Evolutionary conservation across 2,113 vertebrate species (phyloP).

Genomic region (Sturnira hondurensis): DNA sequence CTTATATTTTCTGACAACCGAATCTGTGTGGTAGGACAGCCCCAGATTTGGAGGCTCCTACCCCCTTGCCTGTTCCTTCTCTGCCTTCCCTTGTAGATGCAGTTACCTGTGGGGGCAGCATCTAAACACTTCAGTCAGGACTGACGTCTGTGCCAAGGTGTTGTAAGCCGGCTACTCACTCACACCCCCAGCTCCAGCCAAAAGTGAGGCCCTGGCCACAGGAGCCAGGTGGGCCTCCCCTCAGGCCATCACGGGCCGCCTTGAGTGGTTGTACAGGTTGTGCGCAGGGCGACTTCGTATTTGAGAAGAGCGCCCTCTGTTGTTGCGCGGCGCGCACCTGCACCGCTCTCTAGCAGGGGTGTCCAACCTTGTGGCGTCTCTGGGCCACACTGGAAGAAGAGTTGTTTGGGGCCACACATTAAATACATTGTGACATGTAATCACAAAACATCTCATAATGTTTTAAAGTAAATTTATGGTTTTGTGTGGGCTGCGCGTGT

Average conservation of each 20-base stretch:
- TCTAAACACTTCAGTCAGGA: neutral
- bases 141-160: neutral
- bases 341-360: too few species aligned
- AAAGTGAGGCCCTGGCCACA: neutral
- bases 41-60: neutral
- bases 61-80: neutral
- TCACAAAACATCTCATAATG: too few species aligned
- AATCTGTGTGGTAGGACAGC: neutral
- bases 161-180: neutral
- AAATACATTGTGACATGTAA: too few species aligned
- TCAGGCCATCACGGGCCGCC: neutral
- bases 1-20: neutral
- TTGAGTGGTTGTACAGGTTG: neutral
- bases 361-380: too few species aligned
- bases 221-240: neutral
- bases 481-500: too few species aligned
- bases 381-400: too few species aligned
- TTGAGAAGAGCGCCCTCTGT: neutral
- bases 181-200: neutral
- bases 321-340: neutral
- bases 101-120: too few species aligned
- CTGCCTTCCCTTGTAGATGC: neutral
- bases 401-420: too few species aligned
- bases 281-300: neutral
- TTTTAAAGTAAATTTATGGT: too few species aligned